phyloP scores from a whole-genome alignment of 2,888 invertebrate genomes.

The Himalopsyche japonica region DNA sequence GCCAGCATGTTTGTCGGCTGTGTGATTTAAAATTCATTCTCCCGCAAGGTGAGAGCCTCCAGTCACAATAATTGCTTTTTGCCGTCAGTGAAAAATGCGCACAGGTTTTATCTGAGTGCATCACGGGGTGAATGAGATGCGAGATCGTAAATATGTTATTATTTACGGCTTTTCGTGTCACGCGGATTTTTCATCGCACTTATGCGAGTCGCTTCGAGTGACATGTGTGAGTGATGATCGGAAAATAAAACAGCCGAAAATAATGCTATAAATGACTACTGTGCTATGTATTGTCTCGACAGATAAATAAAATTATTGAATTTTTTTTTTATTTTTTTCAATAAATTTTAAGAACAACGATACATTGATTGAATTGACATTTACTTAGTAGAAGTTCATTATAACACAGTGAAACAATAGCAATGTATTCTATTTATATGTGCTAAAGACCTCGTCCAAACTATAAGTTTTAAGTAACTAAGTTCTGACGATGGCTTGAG shows the following conservation, averaged over 20 bases:
- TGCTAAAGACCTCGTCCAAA: too few species aligned
- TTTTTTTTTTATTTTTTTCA: too few species aligned
- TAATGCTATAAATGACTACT: neutral
- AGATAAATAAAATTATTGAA: too few species aligned
- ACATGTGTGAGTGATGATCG: neutral
- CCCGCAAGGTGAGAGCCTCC: conserved; percentile 25
- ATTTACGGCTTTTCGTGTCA: neutral
- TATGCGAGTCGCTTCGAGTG: neutral
- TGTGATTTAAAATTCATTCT: conserved; percentile 35
- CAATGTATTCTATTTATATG: too few species aligned
- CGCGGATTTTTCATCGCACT: neutral
- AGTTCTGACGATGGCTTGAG: too few species aligned
- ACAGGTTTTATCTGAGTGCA: neutral
- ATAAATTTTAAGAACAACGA: too few species aligned
- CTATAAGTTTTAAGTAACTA: too few species aligned
- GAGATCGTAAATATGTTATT: neutral
- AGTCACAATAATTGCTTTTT: conserved; percentile 37
- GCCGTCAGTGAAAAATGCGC: neutral
- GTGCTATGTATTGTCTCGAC: neutral
- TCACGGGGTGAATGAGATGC: neutral
- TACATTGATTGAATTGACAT: too few species aligned
- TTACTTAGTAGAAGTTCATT: too few species aligned
- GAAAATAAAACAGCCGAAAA: neutral
- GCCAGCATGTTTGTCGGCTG: neutral
- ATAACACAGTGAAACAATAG: too few species aligned